Evolutionary conservation across 2,113 vertebrate genomes (phyloP).

Genomic region (Plecturocebus donacophilus): DNA sequence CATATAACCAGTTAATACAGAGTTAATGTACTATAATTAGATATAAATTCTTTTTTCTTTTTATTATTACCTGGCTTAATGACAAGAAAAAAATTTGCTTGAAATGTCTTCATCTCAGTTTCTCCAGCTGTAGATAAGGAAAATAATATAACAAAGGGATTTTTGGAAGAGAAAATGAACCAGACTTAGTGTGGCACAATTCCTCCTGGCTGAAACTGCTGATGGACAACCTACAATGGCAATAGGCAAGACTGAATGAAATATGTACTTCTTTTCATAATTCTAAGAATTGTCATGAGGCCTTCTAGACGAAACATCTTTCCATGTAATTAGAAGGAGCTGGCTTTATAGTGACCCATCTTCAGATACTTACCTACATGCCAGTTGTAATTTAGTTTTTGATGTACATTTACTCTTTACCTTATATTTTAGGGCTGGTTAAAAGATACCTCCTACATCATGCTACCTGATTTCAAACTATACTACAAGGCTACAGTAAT

Average conservation of each 20-base stretch:
- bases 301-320: neutral
- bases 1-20: neutral
- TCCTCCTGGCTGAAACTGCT: neutral
- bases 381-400: neutral
- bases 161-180: neutral
- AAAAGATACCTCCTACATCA: no score
- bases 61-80: neutral
- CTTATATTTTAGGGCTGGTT: neutral
- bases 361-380: neutral
- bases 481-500: no score
- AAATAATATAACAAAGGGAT: neutral
- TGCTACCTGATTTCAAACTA: no score
- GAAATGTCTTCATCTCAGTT: neutral
- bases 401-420: neutral
- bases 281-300: neutral
- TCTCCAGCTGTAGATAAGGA: neutral
- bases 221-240: neutral
- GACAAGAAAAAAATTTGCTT: neutral
- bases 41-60: neutral
- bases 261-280: neutral
- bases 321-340: neutral
- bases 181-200: neutral
- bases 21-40: neutral
- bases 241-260: neutral
- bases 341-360: neutral